Base-by-base conservation (phyloP, 2,888 invertebrate species). In the Holacanthella duospinosa region DNA sequence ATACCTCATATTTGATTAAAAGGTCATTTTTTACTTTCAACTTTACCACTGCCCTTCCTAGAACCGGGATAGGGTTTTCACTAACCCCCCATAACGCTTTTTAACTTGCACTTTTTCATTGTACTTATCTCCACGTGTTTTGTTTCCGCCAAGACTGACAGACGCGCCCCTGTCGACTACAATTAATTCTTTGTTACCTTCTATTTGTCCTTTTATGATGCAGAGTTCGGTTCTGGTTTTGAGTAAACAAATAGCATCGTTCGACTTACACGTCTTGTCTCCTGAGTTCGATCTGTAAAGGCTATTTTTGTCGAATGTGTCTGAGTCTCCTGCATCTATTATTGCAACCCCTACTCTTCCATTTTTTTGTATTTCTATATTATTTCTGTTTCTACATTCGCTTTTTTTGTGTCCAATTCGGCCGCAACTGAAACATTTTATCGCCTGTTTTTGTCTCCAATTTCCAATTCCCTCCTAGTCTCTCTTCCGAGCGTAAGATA, bases 111-210 rank as follows among this genome's bases (percentile, higher is more conserved):
- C 2, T 24, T 28, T 27, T 58, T 21, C 21, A 58, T 6, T 29
- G 4, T 58, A 3, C 36, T 25, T 21, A 26, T n/a, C 12, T 36
- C n/a, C 4, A 29, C 21, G 27, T 58, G 58, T 9, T 58, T 58
- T 29, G 6, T 24, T 19, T 55, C 55, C 2, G 26, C 55, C 26
- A 55, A 25, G n/a, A 25, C 55, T 55, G 3, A 55, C 26, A 25
- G 55, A 55, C 6, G 55, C 55, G 4, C 55, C 55, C 6, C 25
- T 55, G 26, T 55, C 55, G 12, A 55, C 26, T 9, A 55, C 55
- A 25, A 55, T 55, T 9, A 25, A 24, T 25, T 55, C 55, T 25
- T 24, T 6, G 6, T 26, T 6, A 2, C 55, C 55, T 25, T 55
- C 26, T 25, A 55, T 3, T 3, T 4, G 21, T 9, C 55, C 55